Evolutionary conservation across 2,888 invertebrate genomes (phyloP).

Genomic region (Xanthia togata): DNA sequence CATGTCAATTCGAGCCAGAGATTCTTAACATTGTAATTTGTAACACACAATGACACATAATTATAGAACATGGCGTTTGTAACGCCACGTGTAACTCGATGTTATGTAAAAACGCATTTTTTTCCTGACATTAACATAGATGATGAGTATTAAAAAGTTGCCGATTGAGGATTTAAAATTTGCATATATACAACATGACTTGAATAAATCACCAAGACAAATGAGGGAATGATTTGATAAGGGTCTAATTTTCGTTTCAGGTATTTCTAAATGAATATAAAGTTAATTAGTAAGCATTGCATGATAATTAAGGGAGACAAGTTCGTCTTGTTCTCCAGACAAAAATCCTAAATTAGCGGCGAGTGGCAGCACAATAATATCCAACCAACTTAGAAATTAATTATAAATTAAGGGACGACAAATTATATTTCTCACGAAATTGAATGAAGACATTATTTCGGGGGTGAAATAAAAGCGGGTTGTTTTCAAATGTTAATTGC

Average conservation of each 20-base stretch:
- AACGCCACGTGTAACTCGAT: slow-evolving; percentile 47
- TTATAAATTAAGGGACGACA: slow-evolving; percentile 81
- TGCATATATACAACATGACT: slow-evolving; percentile 14
- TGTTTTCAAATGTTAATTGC: slow-evolving; percentile 78
- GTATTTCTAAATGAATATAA: slow-evolving; percentile 31
- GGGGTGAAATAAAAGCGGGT: slow-evolving; percentile 73
- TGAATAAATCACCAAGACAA: slow-evolving; percentile 27
- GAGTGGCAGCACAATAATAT: slow-evolving; percentile 71
- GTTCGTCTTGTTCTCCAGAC: slow-evolving; percentile 57
- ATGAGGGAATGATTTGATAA: slow-evolving; percentile 19
- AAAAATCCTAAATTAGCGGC: slow-evolving; percentile 74
- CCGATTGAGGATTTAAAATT: slow-evolving; percentile 22
- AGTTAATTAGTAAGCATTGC: slow-evolving; percentile 58
- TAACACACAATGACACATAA: slow-evolving; percentile 53
- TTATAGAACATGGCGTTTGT: slow-evolving; percentile 41
- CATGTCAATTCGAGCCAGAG: slow-evolving; percentile 37
- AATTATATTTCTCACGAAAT: slow-evolving; percentile 78
- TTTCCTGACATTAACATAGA: slow-evolving; percentile 25
- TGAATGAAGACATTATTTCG: slow-evolving; percentile 79
- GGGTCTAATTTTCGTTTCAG: slow-evolving; percentile 28
- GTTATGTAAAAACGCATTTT: slow-evolving; percentile 39
- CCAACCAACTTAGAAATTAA: slow-evolving; percentile 80
- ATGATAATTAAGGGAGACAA: slow-evolving; percentile 57
- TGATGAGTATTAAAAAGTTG: slow-evolving; percentile 21
- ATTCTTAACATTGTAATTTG: slow-evolving; percentile 49